Evolutionary conservation across 2,113 vertebrate genomes (phyloP).

Genomic region (Oncorhynchus masou): DNA sequence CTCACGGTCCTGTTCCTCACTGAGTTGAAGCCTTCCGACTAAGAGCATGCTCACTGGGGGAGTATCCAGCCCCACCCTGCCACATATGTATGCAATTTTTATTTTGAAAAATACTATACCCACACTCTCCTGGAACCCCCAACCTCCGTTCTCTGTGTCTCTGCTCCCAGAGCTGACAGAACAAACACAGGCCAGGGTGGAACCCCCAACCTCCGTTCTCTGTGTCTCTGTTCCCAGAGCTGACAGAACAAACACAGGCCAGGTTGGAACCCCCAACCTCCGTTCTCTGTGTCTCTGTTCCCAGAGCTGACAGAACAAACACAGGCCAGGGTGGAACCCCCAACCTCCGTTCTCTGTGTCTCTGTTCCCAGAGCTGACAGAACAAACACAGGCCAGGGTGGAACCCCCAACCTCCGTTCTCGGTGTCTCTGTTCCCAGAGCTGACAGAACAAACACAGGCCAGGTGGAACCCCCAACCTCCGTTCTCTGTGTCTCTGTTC

Average conservation of each 20-base stretch:
- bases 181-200: neutral
- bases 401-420: conserved; percentile 16
- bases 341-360: too few relatives aligned
- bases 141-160: too few relatives aligned
- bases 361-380: too few relatives aligned
- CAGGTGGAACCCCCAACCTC: conserved; percentile 22
- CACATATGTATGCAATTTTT: conserved; percentile 47
- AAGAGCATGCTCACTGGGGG: conserved; percentile 18
- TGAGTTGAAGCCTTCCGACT: conserved; percentile 23
- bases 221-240: too few relatives aligned
- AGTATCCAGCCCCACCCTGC: conserved; percentile 34
- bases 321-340: too few relatives aligned
- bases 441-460: conserved; percentile 21
- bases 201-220: too few relatives aligned
- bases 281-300: too few relatives aligned
- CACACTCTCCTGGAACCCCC: conserved; percentile 2
- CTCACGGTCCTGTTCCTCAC: conserved; percentile 47
- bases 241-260: too few relatives aligned
- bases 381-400: neutral
- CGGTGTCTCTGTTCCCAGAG: conserved; percentile 44
- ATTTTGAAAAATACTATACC: conserved; percentile 9
- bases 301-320: too few relatives aligned
- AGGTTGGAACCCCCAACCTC: too few relatives aligned
- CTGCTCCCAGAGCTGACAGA: too few relatives aligned
- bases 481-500: conserved; percentile 34